Percentiles rank a stretch among this genome's conserved stretches.
These are phyloP conservation scores for Melinaea marsaeus DNA, from an alignment of 2,888 invertebrate genomes.

Conservation along the genomic window DNA sequence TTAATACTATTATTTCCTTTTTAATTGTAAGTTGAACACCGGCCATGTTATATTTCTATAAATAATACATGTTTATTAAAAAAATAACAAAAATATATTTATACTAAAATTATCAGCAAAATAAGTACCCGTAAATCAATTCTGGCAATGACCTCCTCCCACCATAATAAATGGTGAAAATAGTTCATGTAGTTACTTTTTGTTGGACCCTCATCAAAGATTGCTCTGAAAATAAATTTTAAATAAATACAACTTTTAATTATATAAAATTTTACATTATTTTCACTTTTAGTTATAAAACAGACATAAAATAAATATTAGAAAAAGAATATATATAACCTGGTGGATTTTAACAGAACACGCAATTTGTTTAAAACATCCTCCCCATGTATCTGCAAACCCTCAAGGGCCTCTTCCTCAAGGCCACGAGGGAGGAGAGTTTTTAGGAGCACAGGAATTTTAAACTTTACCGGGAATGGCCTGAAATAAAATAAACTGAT, in stretches of 20 bases:
- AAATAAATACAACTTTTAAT: not conserved
- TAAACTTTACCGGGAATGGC: slow-evolving; percentile 35
- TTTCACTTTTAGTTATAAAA: no score
- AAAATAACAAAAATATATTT: not conserved
- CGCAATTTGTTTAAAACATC: slow-evolving; percentile 34
- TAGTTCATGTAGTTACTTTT: slow-evolving; percentile 66
- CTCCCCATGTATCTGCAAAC: slow-evolving; percentile 25
- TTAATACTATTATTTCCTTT: slow-evolving; percentile 61
- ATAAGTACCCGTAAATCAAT: slow-evolving; percentile 53
- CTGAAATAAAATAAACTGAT: slow-evolving; percentile 35
- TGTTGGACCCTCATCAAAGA: slow-evolving; percentile 58
- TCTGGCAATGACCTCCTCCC: slow-evolving; percentile 77
- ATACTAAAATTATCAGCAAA: not conserved
- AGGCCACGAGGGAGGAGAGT: slow-evolving; percentile 48
- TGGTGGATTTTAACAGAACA: slow-evolving; percentile 28
- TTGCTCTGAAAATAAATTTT: slow-evolving; percentile 39
- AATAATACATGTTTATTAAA: slow-evolving; percentile 14
- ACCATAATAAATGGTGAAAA: slow-evolving; percentile 78
- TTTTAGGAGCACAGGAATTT: slow-evolving; percentile 49
- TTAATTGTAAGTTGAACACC: slow-evolving; percentile 41
- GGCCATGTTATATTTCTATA: slow-evolving; percentile 60
- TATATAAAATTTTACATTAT: no score
- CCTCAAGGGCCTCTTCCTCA: slow-evolving; percentile 45
- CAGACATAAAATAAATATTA: not conserved
- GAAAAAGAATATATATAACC: slow-evolving; percentile 21